Evolutionary conservation across 1,140 invertebrate genomes (phyloP).

Genomic region (Sminthurides bifidus): DNA sequence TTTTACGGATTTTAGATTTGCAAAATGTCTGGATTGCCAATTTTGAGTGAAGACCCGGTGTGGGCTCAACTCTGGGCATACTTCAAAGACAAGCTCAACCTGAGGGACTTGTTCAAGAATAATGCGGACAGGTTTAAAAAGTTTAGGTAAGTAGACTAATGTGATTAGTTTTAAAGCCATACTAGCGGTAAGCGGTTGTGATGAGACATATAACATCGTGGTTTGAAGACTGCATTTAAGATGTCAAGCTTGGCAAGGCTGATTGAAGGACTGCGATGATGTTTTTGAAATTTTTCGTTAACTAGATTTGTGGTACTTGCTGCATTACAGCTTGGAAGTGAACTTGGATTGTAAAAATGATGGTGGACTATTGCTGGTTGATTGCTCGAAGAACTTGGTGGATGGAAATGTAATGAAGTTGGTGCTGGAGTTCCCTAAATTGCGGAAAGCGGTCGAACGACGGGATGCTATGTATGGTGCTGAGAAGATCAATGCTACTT

Average conservation of each 20-base stretch:
- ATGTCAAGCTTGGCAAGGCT: background rate
- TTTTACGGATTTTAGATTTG: too few species aligned
- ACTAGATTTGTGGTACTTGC: background rate
- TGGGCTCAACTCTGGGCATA: constrained; percentile 61
- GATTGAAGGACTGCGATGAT: too few species aligned
- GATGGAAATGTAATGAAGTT: constrained; percentile 60
- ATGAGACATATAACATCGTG: background rate
- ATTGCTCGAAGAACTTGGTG: constrained; percentile 94
- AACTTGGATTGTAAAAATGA: constrained; percentile 23
- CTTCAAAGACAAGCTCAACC: constrained; percentile 58
- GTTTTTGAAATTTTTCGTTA: background rate
- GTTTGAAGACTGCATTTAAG: background rate
- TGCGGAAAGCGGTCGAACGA: constrained; percentile 68
- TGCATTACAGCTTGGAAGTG: constrained; percentile 19
- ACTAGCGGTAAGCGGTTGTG: too few species aligned
- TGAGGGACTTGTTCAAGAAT: constrained; percentile 59
- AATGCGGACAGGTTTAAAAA: constrained; percentile 66
- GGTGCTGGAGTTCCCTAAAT: constrained; percentile 67
- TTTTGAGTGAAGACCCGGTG: constrained; percentile 50
- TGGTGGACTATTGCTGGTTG: constrained; percentile 52
- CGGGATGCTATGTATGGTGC: constrained; percentile 89
- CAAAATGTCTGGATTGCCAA: too few species aligned
- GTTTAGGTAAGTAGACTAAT: constrained; percentile 73
- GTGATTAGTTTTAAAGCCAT: too few species aligned
- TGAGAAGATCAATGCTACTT: constrained; percentile 94